phyloP scores from a whole-genome alignment of 2,888 invertebrate species.

The Mechanitis messenoides region DNA sequence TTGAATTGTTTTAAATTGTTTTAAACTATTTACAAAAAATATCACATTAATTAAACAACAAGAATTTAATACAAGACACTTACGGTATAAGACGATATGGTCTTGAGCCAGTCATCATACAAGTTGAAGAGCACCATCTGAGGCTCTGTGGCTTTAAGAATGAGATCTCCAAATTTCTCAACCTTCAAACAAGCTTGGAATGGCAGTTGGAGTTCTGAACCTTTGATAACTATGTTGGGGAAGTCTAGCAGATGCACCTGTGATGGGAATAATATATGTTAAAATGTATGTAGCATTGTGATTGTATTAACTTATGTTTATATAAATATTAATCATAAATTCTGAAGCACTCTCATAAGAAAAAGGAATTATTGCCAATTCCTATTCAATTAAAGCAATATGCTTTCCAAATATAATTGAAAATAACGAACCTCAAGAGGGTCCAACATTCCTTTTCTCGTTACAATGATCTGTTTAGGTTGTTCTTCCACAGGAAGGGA shows the following conservation, averaged over 20 bases:
- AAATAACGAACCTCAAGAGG: slow-evolving; percentile 87
- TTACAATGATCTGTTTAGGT: slow-evolving; percentile 99
- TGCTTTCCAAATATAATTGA: background rate
- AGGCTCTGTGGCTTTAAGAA: slow-evolving; percentile 98
- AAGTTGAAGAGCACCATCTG: slow-evolving; percentile 99
- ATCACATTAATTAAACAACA: background rate
- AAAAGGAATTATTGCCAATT: no score
- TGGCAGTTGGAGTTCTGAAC: slow-evolving; percentile 97
- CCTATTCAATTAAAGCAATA: no score
- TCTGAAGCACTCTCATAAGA: no score
- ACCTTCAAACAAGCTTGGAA: slow-evolving; percentile 99
- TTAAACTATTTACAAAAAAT: background rate
- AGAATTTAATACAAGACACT: slow-evolving; percentile 34
- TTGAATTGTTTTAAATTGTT: background rate
- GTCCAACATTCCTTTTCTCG: slow-evolving; percentile 99
- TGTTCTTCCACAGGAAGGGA: slow-evolving; percentile 99
- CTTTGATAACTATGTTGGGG: slow-evolving; percentile 99
- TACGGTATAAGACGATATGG: slow-evolving; percentile 98
- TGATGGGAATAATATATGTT: slow-evolving; percentile 5
- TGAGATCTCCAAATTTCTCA: slow-evolving; percentile 99
- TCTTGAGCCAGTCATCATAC: slow-evolving; percentile 99
- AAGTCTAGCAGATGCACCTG: slow-evolving; percentile 98
- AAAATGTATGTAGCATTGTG: background rate
- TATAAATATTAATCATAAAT: background rate
- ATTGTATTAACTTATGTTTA: background rate